Conservation (phyloP, 2,888 invertebrate genomes). For the Nycteola revayana region DNA sequence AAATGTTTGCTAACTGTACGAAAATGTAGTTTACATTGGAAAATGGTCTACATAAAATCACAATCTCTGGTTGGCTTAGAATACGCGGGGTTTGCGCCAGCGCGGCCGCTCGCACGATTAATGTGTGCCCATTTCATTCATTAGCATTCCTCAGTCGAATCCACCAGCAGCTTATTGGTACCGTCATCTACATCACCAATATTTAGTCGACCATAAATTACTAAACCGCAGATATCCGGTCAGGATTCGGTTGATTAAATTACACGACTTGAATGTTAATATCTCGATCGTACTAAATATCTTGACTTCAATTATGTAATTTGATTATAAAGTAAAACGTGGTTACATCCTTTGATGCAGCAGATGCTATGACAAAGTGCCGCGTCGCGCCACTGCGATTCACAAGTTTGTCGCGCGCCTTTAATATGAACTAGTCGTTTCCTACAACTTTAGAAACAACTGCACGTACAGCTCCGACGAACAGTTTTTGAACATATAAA, state of each 20-base stretch:
- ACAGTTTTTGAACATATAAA: slow-evolving; percentile 55
- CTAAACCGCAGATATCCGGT: slow-evolving; percentile 38
- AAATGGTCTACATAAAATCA: too few relatives aligned
- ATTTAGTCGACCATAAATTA: slow-evolving; percentile 55
- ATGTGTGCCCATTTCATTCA: slow-evolving; percentile 56
- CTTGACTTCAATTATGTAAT: slow-evolving; percentile 30
- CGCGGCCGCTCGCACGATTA: slow-evolving; percentile 47
- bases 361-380: slow-evolving; percentile 56
- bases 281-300: slow-evolving; percentile 17
- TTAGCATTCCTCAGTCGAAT: slow-evolving; percentile 60
- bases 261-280: slow-evolving; percentile 45
- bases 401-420: slow-evolving; percentile 53
- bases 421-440: slow-evolving; percentile 62
- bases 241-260: slow-evolving; percentile 41
- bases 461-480: slow-evolving; percentile 47
- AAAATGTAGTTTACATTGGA: slow-evolving; percentile 15
- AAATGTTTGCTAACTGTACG: too few relatives aligned
- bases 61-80: slow-evolving; percentile 6
- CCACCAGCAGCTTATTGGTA: slow-evolving; percentile 49
- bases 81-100: slow-evolving; percentile 21
- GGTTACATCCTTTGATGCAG: slow-evolving; percentile 45
- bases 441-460: slow-evolving; percentile 54
- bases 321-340: slow-evolving; percentile 43
- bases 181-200: slow-evolving; percentile 55
- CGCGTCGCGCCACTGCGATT: slow-evolving; percentile 43